A percentile compares a stretch with the other conserved stretches of the same genome.
Conservation (phyloP, 2,888 invertebrate species). For the Thecocarcelia acutangulata region DNA sequence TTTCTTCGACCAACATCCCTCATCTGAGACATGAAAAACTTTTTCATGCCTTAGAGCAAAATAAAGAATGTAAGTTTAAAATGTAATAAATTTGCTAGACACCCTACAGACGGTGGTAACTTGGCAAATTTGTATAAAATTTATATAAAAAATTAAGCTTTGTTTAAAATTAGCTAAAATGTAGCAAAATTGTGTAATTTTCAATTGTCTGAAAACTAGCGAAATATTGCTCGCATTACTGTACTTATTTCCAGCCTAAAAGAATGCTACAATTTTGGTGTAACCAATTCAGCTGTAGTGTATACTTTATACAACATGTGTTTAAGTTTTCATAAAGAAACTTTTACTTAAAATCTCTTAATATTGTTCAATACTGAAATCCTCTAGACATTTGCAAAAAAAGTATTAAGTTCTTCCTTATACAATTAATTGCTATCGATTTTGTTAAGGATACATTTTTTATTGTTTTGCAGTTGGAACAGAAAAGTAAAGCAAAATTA, state of each 20-base stretch:
- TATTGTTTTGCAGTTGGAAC: neutral
- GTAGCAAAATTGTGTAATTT: too few relatives aligned
- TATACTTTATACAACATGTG: neutral
- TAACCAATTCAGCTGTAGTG: neutral
- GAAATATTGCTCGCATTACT: neutral
- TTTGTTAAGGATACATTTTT: slow-evolving; percentile 29
- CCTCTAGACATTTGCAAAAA: neutral
- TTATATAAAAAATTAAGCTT: neutral
- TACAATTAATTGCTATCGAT: slow-evolving; percentile 64
- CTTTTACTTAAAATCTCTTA: neutral
- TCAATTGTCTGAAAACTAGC: too few relatives aligned
- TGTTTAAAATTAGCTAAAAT: too few relatives aligned
- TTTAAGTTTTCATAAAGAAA: neutral
- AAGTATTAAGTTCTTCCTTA: slow-evolving; percentile 33
- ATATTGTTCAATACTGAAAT: slow-evolving; percentile 6
- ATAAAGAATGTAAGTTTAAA: slow-evolving; percentile 1
- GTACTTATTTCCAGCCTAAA: neutral
- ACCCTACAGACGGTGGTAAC: slow-evolving; percentile 7
- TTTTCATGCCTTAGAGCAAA: slow-evolving; percentile 9
- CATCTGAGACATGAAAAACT: slow-evolving; percentile 7
- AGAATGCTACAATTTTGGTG: neutral
- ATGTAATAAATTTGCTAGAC: neutral
- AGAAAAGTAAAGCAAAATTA: neutral
- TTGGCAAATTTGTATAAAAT: neutral
- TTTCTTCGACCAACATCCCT: slow-evolving; percentile 15